Percentiles rank a stretch among this genome's conserved stretches.
Conservation (phyloP, 1,140 invertebrate genomes). For the Heliconius eleuchia region DNA sequence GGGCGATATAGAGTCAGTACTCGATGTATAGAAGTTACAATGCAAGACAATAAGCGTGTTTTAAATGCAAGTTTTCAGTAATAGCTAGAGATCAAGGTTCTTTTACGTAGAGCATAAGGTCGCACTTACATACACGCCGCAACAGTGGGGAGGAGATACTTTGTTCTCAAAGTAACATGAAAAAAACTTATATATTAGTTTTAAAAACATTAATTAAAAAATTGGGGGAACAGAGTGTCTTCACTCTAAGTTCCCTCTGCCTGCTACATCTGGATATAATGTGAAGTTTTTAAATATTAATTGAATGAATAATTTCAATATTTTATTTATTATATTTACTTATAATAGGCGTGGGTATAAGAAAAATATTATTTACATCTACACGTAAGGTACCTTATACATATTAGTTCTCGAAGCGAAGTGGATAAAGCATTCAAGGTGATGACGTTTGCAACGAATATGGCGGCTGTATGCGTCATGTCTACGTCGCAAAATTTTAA, state of each 20-base stretch:
- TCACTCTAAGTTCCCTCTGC: too few species aligned
- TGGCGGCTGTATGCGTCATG: constrained; percentile 10
- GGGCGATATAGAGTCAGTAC: constrained; percentile 47
- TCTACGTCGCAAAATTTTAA: constrained; percentile 10
- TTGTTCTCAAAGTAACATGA: neutral
- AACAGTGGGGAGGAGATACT: constrained; percentile 24
- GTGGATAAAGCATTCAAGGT: constrained; percentile 12
- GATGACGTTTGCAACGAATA: constrained; percentile 10
- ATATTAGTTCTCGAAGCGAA: neutral
- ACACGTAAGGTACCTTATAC: neutral
- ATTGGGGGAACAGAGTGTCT: too few species aligned
- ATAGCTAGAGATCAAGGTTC: constrained; percentile 77
- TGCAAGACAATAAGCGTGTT: constrained; percentile 75
- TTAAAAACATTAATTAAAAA: neutral
- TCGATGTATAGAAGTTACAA: constrained; percentile 40
- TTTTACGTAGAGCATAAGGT: constrained; percentile 48
- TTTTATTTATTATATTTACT: neutral
- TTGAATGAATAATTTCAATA: neutral
- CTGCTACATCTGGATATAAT: too few species aligned
- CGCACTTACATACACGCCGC: constrained; percentile 32
- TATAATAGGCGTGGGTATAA: neutral
- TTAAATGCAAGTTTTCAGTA: constrained; percentile 80
- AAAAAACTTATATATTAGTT: neutral
- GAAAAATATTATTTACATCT: neutral
- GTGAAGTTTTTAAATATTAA: neutral